phyloP scores from a whole-genome alignment of 2,113 vertebrate genomes.

The Bothrops jararaca region DNA sequence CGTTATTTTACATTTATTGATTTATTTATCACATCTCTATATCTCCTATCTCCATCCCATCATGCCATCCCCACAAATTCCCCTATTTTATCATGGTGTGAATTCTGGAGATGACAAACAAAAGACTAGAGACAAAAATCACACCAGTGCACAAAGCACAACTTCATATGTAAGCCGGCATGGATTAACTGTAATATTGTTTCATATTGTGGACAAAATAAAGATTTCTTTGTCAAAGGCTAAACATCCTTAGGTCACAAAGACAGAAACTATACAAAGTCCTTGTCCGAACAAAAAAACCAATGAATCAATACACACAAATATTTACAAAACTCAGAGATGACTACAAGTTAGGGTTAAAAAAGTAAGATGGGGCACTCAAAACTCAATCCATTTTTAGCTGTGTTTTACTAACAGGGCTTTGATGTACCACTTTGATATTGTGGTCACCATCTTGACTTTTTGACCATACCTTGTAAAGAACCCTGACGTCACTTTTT shows the following conservation, averaged over 20 bases:
- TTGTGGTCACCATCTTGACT: not conserved
- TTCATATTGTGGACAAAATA: not conserved
- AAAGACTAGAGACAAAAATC: not conserved
- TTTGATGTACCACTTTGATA: not conserved
- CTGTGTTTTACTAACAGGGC: not conserved
- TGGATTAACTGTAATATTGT: not conserved
- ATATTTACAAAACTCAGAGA: not conserved
- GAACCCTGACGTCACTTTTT: not conserved
- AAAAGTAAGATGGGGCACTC: not conserved
- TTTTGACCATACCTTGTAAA: not conserved
- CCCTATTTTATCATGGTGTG: not conserved
- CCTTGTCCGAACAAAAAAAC: rapidly evolving
- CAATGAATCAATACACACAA: not conserved
- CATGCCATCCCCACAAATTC: not conserved
- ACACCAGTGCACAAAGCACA: not conserved
- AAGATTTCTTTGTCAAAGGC: not conserved
- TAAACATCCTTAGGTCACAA: not conserved
- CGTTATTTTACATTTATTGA: not conserved
- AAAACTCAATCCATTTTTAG: not conserved
- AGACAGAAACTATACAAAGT: not conserved
- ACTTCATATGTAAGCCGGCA: not conserved
- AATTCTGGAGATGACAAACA: not conserved
- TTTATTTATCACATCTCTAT: not conserved
- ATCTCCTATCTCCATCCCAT: not conserved
- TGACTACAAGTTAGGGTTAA: not conserved